Base-by-base conservation (phyloP, 1,140 invertebrate genomes). In the Anoplolepis gracilipes region DNA sequence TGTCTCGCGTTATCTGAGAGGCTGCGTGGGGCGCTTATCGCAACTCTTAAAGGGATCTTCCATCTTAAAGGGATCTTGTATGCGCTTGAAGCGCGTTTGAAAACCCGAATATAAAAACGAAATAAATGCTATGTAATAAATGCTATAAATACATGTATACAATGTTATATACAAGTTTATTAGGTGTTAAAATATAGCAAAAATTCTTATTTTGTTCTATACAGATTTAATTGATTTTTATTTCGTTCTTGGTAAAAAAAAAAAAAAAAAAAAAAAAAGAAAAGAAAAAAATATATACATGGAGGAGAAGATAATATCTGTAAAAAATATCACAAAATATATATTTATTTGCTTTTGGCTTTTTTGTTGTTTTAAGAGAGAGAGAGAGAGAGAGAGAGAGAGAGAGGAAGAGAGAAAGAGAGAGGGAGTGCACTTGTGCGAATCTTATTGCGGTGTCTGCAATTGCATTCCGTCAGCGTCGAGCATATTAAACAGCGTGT, bases 401-500 rank as follows among this genome's bases (percentile, higher is more conserved):
- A 36, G 36, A 36, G 8, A 39, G 39, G 10, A 8, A 39, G 8
- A 39, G 39, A 10, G 39, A 39, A 8, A 39, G 8, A 39, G 39
- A 42, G 61, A 77, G 39, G 46, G 6, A 65, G 42, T 5, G 46
- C 16, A 62, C 55, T 42, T 13, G 25, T 2, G 39, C 61, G 11
- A 19, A 28, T 78, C 53, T 22, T 28, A 11, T 55, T 46, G 16
- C 75, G 59, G 22, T 8, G 33, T 57, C 64, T 67, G 64, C 77
- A 69, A 81, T 81, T 70, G 78, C 65, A 72, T 81, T 42, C 49
- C 78, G 53, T 39, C 77, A 28, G 53, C 65, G 78, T 33, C 67
- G 78, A 19, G n/a, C 78, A 28, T 53, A 61, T 82, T 82, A 82
- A 82, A 82, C 78, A 33, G 78, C 78, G 67, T 72, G 78, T 82